A percentile compares a stretch with the other conserved stretches of the same genome.
Evolutionary conservation across 2,113 vertebrate species (phyloP).

Genomic region (Oxyruncus cristatus): DNA sequence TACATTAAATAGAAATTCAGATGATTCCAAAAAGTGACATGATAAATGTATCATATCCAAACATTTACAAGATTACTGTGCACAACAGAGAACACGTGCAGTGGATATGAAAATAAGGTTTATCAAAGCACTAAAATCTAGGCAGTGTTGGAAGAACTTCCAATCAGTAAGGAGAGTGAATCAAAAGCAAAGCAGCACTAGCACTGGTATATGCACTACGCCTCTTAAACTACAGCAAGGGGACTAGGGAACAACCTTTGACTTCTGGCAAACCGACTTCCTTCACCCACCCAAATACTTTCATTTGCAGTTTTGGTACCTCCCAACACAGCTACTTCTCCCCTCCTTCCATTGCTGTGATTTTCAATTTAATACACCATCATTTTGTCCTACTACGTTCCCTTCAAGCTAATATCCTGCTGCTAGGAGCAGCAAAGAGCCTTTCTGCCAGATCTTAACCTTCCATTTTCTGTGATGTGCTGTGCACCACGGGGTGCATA

Average conservation of each 20-base stretch:
- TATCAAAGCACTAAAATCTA: background rate
- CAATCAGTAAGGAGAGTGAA: background rate
- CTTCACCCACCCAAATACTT: background rate
- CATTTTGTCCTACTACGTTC: background rate
- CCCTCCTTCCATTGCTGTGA: background rate
- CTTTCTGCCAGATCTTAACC: background rate
- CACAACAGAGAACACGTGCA: rapidly evolving
- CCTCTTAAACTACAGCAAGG: rapidly evolving
- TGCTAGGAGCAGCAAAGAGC: background rate
- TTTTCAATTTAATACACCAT: background rate
- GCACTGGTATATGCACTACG: rapidly evolving
- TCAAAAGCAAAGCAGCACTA: background rate
- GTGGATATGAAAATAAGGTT: background rate
- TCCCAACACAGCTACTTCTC: background rate
- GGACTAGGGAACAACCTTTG: background rate
- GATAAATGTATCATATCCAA: background rate
- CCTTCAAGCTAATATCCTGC: background rate
- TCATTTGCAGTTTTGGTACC: background rate
- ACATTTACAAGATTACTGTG: background rate
- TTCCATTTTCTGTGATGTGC: background rate
- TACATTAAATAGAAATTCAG: background rate
- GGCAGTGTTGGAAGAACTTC: background rate
- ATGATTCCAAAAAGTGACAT: background rate
- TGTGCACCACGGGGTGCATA: background rate
- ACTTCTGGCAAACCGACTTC: background rate